Percentiles rank a stretch among this genome's conserved stretches.
phyloP scores from a whole-genome alignment of 2,113 vertebrate species.

The Pituophis catenifer region DNA sequence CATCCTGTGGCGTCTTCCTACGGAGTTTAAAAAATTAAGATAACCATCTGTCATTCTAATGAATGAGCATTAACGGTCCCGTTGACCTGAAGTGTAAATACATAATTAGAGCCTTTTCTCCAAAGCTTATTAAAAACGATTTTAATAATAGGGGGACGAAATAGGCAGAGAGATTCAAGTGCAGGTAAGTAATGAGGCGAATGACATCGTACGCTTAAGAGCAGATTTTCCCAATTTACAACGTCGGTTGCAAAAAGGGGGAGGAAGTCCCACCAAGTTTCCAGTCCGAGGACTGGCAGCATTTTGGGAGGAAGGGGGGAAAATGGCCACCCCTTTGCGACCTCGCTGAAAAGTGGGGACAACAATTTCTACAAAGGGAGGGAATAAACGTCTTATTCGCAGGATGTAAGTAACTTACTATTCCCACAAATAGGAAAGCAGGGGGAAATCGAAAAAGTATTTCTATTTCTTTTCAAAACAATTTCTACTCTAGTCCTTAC shows the following conservation, averaged over 20 bases:
- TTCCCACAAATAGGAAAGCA: not conserved
- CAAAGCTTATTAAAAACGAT: slow-evolving; percentile 21
- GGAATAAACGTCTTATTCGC: not conserved
- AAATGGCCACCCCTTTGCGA: not conserved
- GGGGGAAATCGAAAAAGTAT: too few species aligned
- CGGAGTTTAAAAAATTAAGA: slow-evolving; percentile 10
- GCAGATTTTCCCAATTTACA: not conserved
- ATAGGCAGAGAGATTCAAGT: not conserved
- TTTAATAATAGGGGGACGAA: not conserved
- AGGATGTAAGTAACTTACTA: too few species aligned
- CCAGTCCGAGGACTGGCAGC: not conserved
- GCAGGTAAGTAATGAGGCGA: not conserved
- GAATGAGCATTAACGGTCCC: slow-evolving; percentile 7
- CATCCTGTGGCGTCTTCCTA: not conserved
- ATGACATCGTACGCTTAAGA: not conserved
- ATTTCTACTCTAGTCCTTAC: not conserved
- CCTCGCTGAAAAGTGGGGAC: not conserved
- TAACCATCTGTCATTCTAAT: slow-evolving; percentile 23
- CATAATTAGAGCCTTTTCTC: slow-evolving; percentile 9
- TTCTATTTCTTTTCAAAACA: not conserved
- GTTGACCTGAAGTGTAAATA: slow-evolving; percentile 21
- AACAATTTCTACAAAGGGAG: not conserved
- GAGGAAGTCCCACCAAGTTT: not conserved
- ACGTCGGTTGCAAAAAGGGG: not conserved
- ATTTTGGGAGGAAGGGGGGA: not conserved